Base-by-base conservation (phyloP, 2,888 invertebrate species). In the Phaedon cochleariae region DNA sequence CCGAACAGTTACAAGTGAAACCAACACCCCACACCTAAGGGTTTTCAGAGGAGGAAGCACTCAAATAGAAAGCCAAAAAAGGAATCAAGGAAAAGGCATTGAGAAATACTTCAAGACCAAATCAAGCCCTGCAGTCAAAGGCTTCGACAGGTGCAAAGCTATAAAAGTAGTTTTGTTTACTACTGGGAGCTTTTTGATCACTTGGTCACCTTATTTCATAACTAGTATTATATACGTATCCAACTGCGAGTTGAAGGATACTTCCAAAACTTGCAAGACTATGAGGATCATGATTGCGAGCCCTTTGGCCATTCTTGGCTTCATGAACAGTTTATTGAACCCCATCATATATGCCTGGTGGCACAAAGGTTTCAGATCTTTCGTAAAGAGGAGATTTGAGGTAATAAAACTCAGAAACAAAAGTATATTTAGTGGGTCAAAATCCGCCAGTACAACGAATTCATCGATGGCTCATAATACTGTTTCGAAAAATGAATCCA, bases 261-360 rank as follows among this genome's bases (percentile, higher is more conserved):
- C 62, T n/a, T 41, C 41, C n/a, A 72, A 71, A 2, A 82, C 81
- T 63, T 89, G 89, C 77, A 80, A 86, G 51, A 77, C 83, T 6
- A 77, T 88, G 29, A 82, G 85, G 15, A 79, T 85, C 18, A 80
- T 88, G 37, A 83, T 90, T 0, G 86, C 86, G 0, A 87, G 88
- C 52, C 89, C 90, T 0, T 76, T 90, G 46, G 86, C 87, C 0
- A 85, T 87, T 22, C 78, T 90, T 51, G 90, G 89, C 0, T 87
- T 89, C 70, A 73, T 85, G 0, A 90, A 90, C 73, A 89, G 89
- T 71, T 76, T 90, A 51, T 74, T 90, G 0, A 90, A 90, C 77
- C 90, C 90, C 0, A 77, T 90, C 21, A 89, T 90, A 70, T 90
- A 90, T 74, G 90, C 89, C 0, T 90, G 90, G 90, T 90, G 90